Conservation (phyloP, 2,113 vertebrate species). For the Tauraco erythrolophus region DNA sequence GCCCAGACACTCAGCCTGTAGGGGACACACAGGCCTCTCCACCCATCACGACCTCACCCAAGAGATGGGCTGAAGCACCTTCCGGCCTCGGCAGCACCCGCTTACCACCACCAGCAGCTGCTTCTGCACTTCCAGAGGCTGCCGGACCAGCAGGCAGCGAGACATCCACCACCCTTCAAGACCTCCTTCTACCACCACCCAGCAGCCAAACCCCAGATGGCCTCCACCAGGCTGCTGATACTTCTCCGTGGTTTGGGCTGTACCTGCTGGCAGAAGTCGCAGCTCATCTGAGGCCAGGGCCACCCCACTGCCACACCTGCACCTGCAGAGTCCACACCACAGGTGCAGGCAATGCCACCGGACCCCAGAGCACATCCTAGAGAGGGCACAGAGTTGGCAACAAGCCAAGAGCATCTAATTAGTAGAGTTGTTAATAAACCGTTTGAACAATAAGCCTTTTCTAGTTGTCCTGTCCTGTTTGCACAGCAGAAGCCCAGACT, state of each 20-base stretch:
- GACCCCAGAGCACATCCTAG: no score
- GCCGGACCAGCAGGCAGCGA: neutral
- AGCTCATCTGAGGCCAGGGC: neutral
- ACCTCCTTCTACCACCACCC: neutral
- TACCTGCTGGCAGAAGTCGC: neutral
- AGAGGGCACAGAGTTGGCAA: neutral
- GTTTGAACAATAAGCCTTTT: no score
- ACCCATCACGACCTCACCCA: accelerated
- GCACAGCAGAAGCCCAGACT: no score
- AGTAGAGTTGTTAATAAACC: no score
- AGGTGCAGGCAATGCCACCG: neutral
- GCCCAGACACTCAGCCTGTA: neutral
- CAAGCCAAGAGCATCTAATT: no score
- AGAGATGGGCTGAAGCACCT: neutral
- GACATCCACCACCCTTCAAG: no score
- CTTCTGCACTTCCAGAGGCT: neutral
- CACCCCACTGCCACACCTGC: neutral
- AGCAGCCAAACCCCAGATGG: neutral
- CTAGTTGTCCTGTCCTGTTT: no score
- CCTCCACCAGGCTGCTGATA: neutral
- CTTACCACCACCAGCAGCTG: neutral
- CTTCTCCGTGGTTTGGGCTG: accelerated
- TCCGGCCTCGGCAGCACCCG: neutral
- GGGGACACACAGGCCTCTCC: neutral
- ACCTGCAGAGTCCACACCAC: neutral